phyloP scores from a whole-genome alignment of 2,888 invertebrate species.

The Hoplodrina ambigua region DNA sequence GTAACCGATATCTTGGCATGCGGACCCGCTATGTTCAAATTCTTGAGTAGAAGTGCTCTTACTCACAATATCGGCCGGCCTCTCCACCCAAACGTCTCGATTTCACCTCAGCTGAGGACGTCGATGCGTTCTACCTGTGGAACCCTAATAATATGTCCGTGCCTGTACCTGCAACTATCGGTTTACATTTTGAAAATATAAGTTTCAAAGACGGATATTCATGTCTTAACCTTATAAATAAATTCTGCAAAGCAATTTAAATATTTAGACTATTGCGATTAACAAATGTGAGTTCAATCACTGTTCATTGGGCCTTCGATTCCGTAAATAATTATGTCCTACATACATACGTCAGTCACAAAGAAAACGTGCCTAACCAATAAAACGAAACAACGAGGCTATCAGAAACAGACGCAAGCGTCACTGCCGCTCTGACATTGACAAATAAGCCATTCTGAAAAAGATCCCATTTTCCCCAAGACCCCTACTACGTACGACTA shows the following conservation, averaged over 20 bases:
- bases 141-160: slow-evolving; percentile 66
- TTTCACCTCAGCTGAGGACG: slow-evolving; percentile 61
- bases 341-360: slow-evolving; percentile 61
- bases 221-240: background rate
- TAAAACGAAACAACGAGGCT: slow-evolving; percentile 83
- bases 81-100: slow-evolving; percentile 65
- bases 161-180: slow-evolving; percentile 36
- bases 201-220: background rate
- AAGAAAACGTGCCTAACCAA: slow-evolving; percentile 78
- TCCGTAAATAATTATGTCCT: slow-evolving; percentile 60
- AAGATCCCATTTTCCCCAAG: slow-evolving; percentile 80
- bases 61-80: slow-evolving; percentile 65
- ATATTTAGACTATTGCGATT: slow-evolving; percentile 16
- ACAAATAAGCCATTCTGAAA: slow-evolving; percentile 86
- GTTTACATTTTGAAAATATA: slow-evolving; percentile 10
- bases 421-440: slow-evolving; percentile 83
- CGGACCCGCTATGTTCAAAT: slow-evolving; percentile 64
- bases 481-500: slow-evolving; percentile 78
- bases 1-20: slow-evolving; percentile 55
- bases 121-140: slow-evolving; percentile 69
- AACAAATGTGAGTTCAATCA: slow-evolving; percentile 40
- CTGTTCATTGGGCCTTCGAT: slow-evolving; percentile 26
- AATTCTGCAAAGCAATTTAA: slow-evolving; percentile 8
- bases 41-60: slow-evolving; percentile 70
- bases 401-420: slow-evolving; percentile 84